Evolutionary conservation across 2,888 invertebrate species (phyloP), one percentile per base, ranked within the genome.

Genomic region (Drosophila borealis): DNA sequence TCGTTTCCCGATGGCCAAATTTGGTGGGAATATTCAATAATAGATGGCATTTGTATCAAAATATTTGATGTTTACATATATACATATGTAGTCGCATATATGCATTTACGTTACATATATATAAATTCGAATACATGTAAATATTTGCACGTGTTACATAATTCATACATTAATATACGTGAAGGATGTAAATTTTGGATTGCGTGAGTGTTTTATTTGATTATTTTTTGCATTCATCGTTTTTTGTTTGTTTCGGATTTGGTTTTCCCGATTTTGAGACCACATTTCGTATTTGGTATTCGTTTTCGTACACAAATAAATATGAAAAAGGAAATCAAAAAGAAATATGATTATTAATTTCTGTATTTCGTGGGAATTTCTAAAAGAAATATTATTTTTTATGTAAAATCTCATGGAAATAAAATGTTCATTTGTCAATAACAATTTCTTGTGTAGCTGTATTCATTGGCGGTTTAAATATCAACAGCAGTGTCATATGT

Each of bases 311-410:
- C 87, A 91, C 90, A 91, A 92, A 91, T 89, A 91, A 91, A 89
- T 91, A 90, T 91, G 91, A 90, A 91, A 92, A 91, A 91, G 90
- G 90, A 89, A 91, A 89, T 91, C 79, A 91, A 91, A 90, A 90
- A 88, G 89, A 84, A 89, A 89, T 84, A 90, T 90, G 90, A 91
- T 90, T 90, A 91, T 90, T 92, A 89, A 89, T 90, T 88, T 89
- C 77, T 86, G 85, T 69, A 86, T 78, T 86, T 84, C 46, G 67
- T 78, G 70, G 69, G 55, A 49, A 48, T 71, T 83, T 54, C 39
- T 19, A 64, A 76, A 73, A 70, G 49, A 70, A 73, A 54, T 61
- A 48, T 68, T 48, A 69, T 44, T 59, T 51, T 50, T 29, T 45
- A 46, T 79, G 37, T 65, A 39, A 45, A 59, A 53, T 48, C 42